Percentiles rank a stretch among this genome's conserved stretches.
These are phyloP conservation scores for Tigriopus japonicus DNA, from an alignment of 1,140 invertebrate species.

Conservation along the genomic window DNA sequence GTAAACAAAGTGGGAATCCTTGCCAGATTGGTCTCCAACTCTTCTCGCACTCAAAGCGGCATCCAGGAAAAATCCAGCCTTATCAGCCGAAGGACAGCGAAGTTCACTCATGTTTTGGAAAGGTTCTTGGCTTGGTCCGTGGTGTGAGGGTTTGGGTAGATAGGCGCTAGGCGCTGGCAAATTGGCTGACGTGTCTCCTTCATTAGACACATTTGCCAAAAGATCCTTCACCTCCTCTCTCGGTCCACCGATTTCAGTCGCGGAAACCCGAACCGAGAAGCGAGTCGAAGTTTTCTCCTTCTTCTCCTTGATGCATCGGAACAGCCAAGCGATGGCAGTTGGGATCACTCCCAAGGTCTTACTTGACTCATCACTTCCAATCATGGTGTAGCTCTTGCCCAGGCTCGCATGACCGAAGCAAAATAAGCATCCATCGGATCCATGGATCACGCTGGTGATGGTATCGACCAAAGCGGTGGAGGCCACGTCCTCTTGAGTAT, in stretches of 20 bases:
- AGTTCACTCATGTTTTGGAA: conserved; percentile 72
- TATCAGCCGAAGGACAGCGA: conserved; percentile 73
- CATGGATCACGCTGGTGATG: conserved; percentile 78
- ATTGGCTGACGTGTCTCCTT: conserved; percentile 29
- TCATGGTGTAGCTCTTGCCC: conserved; percentile 38
- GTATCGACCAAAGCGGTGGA: conserved; percentile 72
- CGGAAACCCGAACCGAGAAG: conserved; percentile 58
- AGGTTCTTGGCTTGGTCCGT: conserved; percentile 32
- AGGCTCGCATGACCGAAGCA: conserved; percentile 74
- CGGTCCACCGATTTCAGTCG: conserved; percentile 50
- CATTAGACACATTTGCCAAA: conserved; percentile 30
- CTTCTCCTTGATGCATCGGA: conserved; percentile 74
- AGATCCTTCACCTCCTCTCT: conserved; percentile 36
- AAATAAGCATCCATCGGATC: conserved; percentile 78
- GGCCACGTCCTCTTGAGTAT: conserved; percentile 76
- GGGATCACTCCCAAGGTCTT: conserved; percentile 63
- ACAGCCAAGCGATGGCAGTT: conserved; percentile 83
- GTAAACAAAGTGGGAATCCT: conserved; percentile 63
- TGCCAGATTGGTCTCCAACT: conserved; percentile 23
- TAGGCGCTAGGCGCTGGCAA: conserved; percentile 72
- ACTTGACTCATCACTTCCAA: background rate
- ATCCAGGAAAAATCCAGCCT: conserved; percentile 79
- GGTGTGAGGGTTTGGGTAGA: conserved; percentile 59
- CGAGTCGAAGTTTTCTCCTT: conserved; percentile 38
- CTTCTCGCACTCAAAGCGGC: conserved; percentile 55